phyloP scores from a whole-genome alignment of 2,888 invertebrate species.

The Belgica antarctica region DNA sequence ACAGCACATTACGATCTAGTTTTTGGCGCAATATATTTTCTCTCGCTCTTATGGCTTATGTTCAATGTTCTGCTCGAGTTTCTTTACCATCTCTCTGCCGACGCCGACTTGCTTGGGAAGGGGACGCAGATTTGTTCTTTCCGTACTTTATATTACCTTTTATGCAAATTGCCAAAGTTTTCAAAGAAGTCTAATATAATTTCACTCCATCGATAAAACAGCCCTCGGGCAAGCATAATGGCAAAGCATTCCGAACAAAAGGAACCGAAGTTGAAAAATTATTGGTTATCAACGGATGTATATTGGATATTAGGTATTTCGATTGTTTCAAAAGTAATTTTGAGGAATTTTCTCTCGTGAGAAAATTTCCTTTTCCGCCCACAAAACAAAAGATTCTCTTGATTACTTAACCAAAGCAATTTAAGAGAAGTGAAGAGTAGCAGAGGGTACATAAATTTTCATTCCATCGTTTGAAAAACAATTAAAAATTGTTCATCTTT shows the following conservation, averaged over 20 bases:
- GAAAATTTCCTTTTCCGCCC: neutral
- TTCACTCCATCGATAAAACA: neutral
- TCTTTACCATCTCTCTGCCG: too few relatives aligned
- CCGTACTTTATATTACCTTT: conserved; percentile 4
- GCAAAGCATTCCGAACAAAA: neutral
- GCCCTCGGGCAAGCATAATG: neutral
- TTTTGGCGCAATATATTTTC: conserved; percentile 29
- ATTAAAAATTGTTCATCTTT: conserved; percentile 33
- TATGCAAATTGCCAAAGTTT: conserved; percentile 24
- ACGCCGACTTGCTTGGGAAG: too few relatives aligned
- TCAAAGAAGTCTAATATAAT: neutral
- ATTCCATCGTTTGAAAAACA: conserved; percentile 38
- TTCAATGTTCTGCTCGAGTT: neutral
- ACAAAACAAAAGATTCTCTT: neutral
- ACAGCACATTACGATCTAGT: conserved; percentile 5
- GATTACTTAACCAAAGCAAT: conserved; percentile 8
- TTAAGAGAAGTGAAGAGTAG: neutral
- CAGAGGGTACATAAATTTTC: conserved; percentile 8
- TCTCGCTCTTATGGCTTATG: conserved; percentile 5
- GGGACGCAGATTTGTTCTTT: neutral
- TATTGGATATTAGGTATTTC: conserved; percentile 24
- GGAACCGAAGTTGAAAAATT: neutral
- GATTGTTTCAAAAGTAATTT: conserved; percentile 22
- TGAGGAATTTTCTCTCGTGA: neutral
- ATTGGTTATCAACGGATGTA: conserved; percentile 16